phyloP scores from a whole-genome alignment of 2,888 invertebrate species.

The Himalopsyche tibetana region DNA sequence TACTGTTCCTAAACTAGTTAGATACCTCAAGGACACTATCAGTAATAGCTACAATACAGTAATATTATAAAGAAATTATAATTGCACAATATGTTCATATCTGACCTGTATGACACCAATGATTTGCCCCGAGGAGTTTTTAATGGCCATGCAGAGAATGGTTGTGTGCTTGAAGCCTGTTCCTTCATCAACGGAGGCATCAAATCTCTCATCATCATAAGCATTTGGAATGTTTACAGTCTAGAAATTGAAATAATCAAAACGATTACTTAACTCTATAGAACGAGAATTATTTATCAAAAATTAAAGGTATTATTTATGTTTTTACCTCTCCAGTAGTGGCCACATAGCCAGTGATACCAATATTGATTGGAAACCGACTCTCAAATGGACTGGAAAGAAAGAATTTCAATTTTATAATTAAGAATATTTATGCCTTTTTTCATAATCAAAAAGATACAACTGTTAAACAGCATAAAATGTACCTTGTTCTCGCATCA shows the following conservation, averaged over 20 bases:
- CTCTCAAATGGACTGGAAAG: slow-evolving; percentile 89
- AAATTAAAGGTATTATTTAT: neutral
- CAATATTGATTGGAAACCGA: slow-evolving; percentile 95
- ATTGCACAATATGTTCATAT: neutral
- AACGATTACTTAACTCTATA: no score
- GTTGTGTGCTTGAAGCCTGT: slow-evolving; percentile 91
- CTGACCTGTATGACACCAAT: slow-evolving; percentile 91
- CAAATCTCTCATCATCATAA: slow-evolving; percentile 92
- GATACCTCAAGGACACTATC: no score
- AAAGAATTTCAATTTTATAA: slow-evolving; percentile 54
- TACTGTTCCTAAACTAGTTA: no score
- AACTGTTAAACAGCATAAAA: slow-evolving; percentile 51
- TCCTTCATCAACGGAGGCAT: slow-evolving; percentile 89
- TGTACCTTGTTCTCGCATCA: slow-evolving; percentile 84
- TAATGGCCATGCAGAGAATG: slow-evolving; percentile 97
- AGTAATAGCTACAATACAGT: no score
- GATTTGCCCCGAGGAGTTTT: slow-evolving; percentile 93
- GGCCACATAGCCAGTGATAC: slow-evolving; percentile 96
- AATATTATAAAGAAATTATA: no score
- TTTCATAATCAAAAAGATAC: slow-evolving; percentile 50
- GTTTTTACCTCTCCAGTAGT: slow-evolving; percentile 92
- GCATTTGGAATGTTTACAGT: slow-evolving; percentile 94
- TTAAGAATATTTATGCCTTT: neutral
- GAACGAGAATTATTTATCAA: no score
- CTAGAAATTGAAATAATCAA: slow-evolving; percentile 74